Evolutionary conservation across 92 coral and sea anemone genomes (phyloP).

Genomic region (Diadumene lineata): DNA sequence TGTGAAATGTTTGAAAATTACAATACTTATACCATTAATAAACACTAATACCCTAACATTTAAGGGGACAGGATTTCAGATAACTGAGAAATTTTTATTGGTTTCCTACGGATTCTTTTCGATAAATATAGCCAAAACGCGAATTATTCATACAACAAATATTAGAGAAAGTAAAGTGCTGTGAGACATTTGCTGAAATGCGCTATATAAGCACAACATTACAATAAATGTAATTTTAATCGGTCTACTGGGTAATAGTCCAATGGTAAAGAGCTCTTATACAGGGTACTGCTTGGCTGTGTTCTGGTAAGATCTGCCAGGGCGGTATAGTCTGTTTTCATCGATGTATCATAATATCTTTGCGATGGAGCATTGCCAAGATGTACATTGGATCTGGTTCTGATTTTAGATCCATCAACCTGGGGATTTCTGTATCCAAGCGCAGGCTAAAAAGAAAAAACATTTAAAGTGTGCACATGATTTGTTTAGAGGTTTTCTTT

Average conservation of each 20-base stretch:
- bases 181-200: no score
- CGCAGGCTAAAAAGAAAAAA: conserved; percentile 66
- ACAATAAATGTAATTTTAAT: background rate
- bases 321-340: conserved; percentile 76
- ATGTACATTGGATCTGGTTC: conserved; percentile 88
- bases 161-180: no score
- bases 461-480: background rate
- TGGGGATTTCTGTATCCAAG: conserved; percentile 56
- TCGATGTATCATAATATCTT: conserved; percentile 80
- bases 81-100: no score
- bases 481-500: no score
- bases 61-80: no score
- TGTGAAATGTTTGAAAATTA: no score
- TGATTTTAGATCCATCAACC: conserved; percentile 90
- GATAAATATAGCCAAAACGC: no score
- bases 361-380: conserved; percentile 72
- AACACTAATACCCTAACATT: no score
- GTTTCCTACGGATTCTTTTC: no score
- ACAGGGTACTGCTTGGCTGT: conserved; percentile 59
- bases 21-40: no score
- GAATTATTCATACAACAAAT: no score
- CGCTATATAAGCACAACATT: no score
- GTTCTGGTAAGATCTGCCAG: conserved; percentile 53
- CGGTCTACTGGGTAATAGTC: conserved; percentile 71
- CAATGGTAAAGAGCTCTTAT: conserved; percentile 78